Conservation (phyloP, 2,113 vertebrate genomes). For the Meriones unguiculatus region DNA sequence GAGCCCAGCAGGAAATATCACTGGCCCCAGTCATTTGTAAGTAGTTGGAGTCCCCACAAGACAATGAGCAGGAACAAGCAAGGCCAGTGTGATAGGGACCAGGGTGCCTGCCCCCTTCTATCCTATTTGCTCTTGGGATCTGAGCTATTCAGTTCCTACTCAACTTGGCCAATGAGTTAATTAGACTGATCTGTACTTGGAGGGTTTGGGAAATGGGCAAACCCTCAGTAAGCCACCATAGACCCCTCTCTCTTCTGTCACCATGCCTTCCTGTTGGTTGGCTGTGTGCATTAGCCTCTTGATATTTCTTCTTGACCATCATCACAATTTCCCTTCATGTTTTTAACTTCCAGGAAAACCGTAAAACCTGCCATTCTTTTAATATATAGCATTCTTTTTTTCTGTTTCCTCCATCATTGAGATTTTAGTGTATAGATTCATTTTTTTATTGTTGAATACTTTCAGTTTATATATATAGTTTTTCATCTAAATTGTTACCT, state of each 20-base stretch:
- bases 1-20: neutral
- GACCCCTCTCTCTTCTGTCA: too few species aligned
- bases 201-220: neutral
- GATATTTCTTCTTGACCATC: neutral
- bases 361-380: neutral
- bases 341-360: neutral
- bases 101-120: neutral
- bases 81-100: neutral
- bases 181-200: neutral
- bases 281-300: accelerated
- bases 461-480: neutral
- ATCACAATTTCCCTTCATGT: neutral
- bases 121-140: neutral
- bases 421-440: constrained; percentile 15
- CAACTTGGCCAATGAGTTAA: neutral
- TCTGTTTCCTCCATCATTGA: neutral
- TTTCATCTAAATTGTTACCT: constrained; percentile 13
- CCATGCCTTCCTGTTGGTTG: neutral
- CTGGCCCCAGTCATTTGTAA: neutral
- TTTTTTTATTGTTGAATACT: neutral
- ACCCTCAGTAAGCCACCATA: too few species aligned
- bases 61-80: neutral
- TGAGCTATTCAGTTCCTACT: neutral
- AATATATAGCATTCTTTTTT: neutral
- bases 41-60: neutral